Conservation (phyloP, 2,113 vertebrate species). For the Agapornis roseicollis region DNA sequence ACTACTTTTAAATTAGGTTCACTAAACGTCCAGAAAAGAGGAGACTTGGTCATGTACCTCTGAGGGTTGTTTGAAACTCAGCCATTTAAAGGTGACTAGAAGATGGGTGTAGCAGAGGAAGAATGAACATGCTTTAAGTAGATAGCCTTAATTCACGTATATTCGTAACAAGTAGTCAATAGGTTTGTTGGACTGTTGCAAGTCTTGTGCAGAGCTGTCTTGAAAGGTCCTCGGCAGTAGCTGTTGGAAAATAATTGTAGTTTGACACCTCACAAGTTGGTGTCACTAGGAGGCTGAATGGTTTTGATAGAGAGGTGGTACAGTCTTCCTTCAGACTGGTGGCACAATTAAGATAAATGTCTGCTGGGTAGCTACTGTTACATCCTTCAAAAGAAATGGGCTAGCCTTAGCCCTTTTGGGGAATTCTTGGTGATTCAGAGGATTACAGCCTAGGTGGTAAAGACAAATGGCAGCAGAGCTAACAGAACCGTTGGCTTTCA, state of each 20-base stretch:
- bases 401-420: neutral
- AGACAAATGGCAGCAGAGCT: neutral
- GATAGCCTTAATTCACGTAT: neutral
- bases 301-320: neutral
- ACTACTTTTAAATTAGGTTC: neutral
- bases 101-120: neutral
- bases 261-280: neutral
- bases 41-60: rapidly evolving
- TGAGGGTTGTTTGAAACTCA: neutral
- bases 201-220: neutral
- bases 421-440: neutral
- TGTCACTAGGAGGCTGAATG: neutral
- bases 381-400: neutral
- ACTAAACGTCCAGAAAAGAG: neutral
- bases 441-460: neutral
- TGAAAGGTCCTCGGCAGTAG: neutral
- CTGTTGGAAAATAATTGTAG: neutral
- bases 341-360: neutral
- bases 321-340: neutral
- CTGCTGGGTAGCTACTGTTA: neutral
- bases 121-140: neutral
- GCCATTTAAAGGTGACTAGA: neutral
- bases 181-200: neutral
- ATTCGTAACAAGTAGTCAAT: neutral
- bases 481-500: neutral